These are phyloP conservation scores for Lycopodina hypogea DNA, from an alignment of 37 sponge, comb jelly and placozoan species.

Conservation along the genomic window DNA sequence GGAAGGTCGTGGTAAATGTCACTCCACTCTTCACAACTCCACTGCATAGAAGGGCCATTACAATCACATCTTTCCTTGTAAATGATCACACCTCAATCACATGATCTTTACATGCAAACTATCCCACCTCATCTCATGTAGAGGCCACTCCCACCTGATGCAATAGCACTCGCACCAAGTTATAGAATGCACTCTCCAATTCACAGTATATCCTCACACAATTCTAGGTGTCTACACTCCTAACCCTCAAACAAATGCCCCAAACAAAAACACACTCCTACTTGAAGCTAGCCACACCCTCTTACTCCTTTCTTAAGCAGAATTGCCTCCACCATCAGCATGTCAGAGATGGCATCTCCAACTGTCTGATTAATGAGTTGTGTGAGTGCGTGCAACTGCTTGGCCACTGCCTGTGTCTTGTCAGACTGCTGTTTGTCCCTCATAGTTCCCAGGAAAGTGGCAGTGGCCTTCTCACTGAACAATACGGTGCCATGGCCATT, in stretches of 20 bases:
- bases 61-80: background rate
- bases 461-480: constrained; percentile 75
- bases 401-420: constrained; percentile 30
- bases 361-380: constrained; percentile 84
- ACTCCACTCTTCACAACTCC: constrained; percentile 70
- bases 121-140: no score
- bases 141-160: no score
- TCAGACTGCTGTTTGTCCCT: constrained; percentile 28
- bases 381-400: constrained; percentile 38
- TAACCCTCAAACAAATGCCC: no score
- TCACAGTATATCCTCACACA: no score
- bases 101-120: no score
- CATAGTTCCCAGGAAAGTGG: constrained; percentile 27
- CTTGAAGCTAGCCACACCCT: background rate
- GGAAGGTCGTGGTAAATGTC: constrained; percentile 84
- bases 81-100: no score
- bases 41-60: constrained; percentile 24
- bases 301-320: constrained; percentile 54
- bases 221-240: no score
- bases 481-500: constrained; percentile 98
- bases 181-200: no score
- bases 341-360: constrained; percentile 90
- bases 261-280: background rate
- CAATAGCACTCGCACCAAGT: no score
- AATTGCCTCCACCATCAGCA: constrained; percentile 83